A percentile compares a stretch with the other conserved stretches of the same genome.
Evolutionary conservation across 2,888 invertebrate genomes (phyloP).

Genomic region (Tenodera sinensis): DNA sequence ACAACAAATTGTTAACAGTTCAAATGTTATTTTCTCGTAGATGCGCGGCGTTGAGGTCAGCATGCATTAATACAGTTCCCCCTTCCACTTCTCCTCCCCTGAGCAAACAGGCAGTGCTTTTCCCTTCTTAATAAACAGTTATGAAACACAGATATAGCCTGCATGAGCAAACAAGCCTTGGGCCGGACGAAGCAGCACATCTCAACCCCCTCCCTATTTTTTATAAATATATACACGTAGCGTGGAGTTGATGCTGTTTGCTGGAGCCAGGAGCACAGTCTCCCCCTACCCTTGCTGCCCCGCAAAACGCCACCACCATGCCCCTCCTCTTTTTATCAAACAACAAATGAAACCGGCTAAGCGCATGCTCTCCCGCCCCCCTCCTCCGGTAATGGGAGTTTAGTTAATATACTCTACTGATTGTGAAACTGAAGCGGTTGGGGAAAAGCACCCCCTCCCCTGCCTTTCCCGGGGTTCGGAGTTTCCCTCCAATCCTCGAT

Average conservation of each 20-base stretch:
- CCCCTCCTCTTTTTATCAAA: slow-evolving; percentile 25
- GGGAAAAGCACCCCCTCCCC: background rate
- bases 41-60: slow-evolving; percentile 3
- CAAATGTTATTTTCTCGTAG: background rate
- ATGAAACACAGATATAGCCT: slow-evolving; percentile 23
- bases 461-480: background rate
- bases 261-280: background rate
- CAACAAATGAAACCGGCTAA: slow-evolving; percentile 23
- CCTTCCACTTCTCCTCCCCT: background rate
- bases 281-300: background rate
- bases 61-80: slow-evolving; percentile 1
- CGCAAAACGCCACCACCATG: slow-evolving; percentile 9
- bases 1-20: background rate
- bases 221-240: background rate
- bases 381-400: slow-evolving; percentile 30
- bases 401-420: slow-evolving; percentile 32
- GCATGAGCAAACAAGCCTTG: slow-evolving; percentile 20
- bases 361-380: slow-evolving; percentile 3
- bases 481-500: slow-evolving; percentile 27
- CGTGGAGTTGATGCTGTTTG: background rate
- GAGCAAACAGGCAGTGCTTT: slow-evolving; percentile 13
- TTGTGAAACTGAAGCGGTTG: slow-evolving; percentile 25
- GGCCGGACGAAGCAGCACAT: background rate
- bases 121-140: slow-evolving; percentile 29
- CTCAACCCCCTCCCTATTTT: slow-evolving; percentile 11